Conservation (phyloP, 2,797 vertebrate species). For the Sebastes kiyomatsui region DNA sequence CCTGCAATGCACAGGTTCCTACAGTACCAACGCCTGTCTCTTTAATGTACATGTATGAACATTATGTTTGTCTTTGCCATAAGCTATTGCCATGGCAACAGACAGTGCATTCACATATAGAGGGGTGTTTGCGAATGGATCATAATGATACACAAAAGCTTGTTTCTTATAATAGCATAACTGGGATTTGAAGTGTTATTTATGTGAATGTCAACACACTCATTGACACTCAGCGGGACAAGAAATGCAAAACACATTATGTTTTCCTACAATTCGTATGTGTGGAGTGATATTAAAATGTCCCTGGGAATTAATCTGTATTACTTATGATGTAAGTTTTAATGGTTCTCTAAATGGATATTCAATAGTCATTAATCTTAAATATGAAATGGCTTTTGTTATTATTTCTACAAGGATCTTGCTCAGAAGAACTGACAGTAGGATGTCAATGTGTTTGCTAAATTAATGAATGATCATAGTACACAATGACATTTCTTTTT, state of each 20-base stretch:
- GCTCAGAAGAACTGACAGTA: conserved; percentile 12
- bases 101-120: neutral
- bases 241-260: conserved; percentile 2
- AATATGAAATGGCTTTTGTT: conserved; percentile 45
- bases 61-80: neutral
- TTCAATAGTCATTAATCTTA: conserved; percentile 50
- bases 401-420: conserved; percentile 34
- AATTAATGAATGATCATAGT: conserved; percentile 26
- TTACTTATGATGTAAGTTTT: conserved; percentile 41
- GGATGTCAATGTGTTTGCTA: conserved; percentile 14
- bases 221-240: neutral
- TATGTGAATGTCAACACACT: neutral
- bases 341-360: conserved; percentile 43
- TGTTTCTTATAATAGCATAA: neutral
- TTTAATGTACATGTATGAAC: neutral
- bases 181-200: conserved; percentile 23
- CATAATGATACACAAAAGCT: conserved; percentile 7
- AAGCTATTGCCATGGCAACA: conserved; percentile 33
- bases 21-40: no score
- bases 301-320: conserved; percentile 30
- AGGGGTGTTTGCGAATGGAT: neutral
- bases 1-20: neutral
- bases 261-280: neutral
- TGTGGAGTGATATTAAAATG: conserved; percentile 29
- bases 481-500: neutral